Base-by-base conservation (phyloP, 1,140 invertebrate genomes). In the Luehdorfia chinensis region DNA sequence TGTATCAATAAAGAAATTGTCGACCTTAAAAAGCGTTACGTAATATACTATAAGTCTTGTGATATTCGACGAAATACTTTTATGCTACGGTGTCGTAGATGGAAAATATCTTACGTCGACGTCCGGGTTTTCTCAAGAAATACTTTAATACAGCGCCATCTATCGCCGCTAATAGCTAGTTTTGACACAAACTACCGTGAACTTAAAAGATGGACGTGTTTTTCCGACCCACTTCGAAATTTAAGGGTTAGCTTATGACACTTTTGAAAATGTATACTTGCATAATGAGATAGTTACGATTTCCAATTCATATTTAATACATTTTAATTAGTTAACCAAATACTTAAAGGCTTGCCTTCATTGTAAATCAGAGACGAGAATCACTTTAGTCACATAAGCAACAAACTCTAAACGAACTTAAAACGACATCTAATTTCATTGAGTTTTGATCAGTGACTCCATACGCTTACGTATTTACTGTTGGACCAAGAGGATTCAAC, bases 141-240 rank as follows among this genome's bases (percentile, higher is more conserved):
- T 69, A 61, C 63, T 71, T 71, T 64, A 55, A 58, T 66, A 64
- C 60, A 72, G 39, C 66, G 74, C 78, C 78, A 83, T 83, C 78
- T 83, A 79, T 83, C 70, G 59, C 50, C 13, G 50, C 52, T 77
- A 77, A 74, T 75, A 65, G 71, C 47, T 49, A 68, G 39, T 74
- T 73, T 65, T 69, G 71, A 79, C 75, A 41, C 63, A 60, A 71
- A 72, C 63, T 70, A 54, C 72, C 32, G 19, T 41, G 23, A 34
- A 55, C 27, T 60, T 59, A 52, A 66, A 47, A 41, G 58, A 74
- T 44, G 51, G 45, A 34, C 46, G 50, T 73, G 61, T 75, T 77
- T 74, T 75, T 68, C 51, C 51, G 66, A 78, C 66, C 66, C 55
- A 76, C 52, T 73, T 68, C 50, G 28, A 28, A 32, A 34, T 62